These are phyloP conservation scores for Pteronura brasiliensis DNA, from an alignment of 2,113 vertebrate species.

Conservation along the genomic window DNA sequence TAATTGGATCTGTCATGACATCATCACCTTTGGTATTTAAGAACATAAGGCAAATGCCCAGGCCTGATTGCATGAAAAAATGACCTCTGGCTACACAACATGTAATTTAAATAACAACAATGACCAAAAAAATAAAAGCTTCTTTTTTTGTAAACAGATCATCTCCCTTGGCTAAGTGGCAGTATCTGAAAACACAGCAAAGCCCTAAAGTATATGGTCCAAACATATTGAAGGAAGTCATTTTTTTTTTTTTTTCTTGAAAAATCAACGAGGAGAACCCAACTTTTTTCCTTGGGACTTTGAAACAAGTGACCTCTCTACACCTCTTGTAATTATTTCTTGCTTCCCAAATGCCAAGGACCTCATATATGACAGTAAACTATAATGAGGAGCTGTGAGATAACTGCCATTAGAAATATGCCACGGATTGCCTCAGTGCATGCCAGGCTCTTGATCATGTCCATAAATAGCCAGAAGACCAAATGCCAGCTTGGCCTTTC, in stretches of 20 bases:
- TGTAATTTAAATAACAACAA: neutral
- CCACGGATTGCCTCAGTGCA: neutral
- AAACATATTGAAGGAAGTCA: neutral
- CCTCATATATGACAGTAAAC: conserved; percentile 13
- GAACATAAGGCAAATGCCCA: neutral
- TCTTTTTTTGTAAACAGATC: neutral
- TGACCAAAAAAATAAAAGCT: neutral
- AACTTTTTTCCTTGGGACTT: neutral
- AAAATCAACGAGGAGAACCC: neutral
- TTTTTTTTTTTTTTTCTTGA: neutral
- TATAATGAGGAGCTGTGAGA: conserved; percentile 40
- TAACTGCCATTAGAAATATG: conserved; percentile 31
- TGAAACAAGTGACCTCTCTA: neutral
- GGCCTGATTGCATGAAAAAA: neutral
- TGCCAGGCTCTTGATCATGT: neutral
- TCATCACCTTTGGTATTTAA: conserved; percentile 44
- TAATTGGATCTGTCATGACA: neutral
- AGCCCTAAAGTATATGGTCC: neutral
- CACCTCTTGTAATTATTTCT: conserved; percentile 53
- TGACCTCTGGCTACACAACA: neutral
- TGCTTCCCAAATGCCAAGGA: conserved; percentile 57
- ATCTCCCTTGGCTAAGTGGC: neutral
- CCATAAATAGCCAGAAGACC: neutral
- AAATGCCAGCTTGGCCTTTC: neutral
- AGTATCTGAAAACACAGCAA: neutral